Percentiles rank a stretch among this genome's conserved stretches.
Conservation (phyloP, 1,140 invertebrate species). For the Stenopsyche tienmushanensis region DNA sequence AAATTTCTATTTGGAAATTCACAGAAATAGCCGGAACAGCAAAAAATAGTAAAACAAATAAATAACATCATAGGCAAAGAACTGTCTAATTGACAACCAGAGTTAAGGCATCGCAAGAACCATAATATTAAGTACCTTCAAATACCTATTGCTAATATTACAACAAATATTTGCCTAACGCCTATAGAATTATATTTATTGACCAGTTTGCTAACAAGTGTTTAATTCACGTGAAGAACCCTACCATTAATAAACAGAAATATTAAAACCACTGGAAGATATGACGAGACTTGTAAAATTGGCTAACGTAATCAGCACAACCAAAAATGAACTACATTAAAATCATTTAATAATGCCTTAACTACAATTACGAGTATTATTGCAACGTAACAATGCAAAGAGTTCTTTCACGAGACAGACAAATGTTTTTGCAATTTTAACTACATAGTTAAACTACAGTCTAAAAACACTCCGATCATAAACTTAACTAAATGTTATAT, state of each 20-base stretch:
- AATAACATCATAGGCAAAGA: constrained; percentile 58
- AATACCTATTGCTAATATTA: constrained; percentile 59
- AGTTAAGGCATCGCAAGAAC: constrained; percentile 60
- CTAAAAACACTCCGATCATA: constrained; percentile 58
- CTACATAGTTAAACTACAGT: constrained; percentile 47
- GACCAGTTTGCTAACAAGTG: constrained; percentile 40
- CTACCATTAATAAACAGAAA: constrained; percentile 22
- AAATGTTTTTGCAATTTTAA: constrained; percentile 47
- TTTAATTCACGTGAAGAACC: constrained; percentile 38
- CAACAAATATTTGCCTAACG: constrained; percentile 49
- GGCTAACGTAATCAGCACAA: not conserved
- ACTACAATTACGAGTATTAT: constrained; percentile 52
- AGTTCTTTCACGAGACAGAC: constrained; percentile 50
- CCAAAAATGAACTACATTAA: not conserved
- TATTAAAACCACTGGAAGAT: constrained; percentile 31
- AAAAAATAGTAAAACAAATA: constrained; percentile 55
- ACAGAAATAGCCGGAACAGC: constrained; percentile 58
- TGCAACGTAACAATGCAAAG: constrained; percentile 47
- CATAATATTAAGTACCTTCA: constrained; percentile 59
- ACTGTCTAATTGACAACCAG: constrained; percentile 61
- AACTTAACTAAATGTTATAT: constrained; percentile 57
- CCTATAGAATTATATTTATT: constrained; percentile 45
- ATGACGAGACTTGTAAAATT: constrained; percentile 19
- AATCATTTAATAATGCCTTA: constrained; percentile 5
- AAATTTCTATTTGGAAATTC: constrained; percentile 58